These are phyloP conservation scores for Urocitellus parryii DNA, from an alignment of 2,113 vertebrate species.

Conservation along the genomic window DNA sequence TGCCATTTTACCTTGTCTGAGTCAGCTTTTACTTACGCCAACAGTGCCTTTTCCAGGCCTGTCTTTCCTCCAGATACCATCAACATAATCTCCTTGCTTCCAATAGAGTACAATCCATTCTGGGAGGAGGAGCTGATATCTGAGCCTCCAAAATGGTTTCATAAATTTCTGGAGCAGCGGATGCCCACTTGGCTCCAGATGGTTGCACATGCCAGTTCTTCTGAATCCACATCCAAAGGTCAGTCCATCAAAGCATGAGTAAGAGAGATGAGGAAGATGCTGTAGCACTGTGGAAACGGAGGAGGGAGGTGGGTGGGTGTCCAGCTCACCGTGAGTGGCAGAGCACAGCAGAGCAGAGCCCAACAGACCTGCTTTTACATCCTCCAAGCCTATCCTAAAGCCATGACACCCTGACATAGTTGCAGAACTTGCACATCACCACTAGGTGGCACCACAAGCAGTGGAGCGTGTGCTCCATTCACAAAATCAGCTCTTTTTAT, in stretches of 20 bases:
- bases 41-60: not conserved
- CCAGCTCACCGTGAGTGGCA: not conserved
- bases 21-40: not conserved
- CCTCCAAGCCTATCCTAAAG: not conserved
- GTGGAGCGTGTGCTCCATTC: conserved; percentile 40
- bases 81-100: not conserved
- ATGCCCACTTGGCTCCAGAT: not conserved
- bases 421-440: not conserved
- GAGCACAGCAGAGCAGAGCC: not conserved
- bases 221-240: conserved; percentile 58
- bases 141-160: not conserved
- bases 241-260: not conserved
- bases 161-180: rapidly evolving
- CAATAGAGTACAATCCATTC: conserved; percentile 46
- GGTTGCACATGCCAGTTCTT: not conserved
- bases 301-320: not conserved
- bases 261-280: not conserved
- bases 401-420: not conserved
- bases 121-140: not conserved
- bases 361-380: not conserved
- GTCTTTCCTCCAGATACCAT: not conserved
- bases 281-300: not conserved
- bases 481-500: conserved; percentile 54
- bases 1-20: not conserved
- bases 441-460: conserved; percentile 51